Conservation (phyloP, 2,797 vertebrate genomes). For the Intellagama lesueurii region DNA sequence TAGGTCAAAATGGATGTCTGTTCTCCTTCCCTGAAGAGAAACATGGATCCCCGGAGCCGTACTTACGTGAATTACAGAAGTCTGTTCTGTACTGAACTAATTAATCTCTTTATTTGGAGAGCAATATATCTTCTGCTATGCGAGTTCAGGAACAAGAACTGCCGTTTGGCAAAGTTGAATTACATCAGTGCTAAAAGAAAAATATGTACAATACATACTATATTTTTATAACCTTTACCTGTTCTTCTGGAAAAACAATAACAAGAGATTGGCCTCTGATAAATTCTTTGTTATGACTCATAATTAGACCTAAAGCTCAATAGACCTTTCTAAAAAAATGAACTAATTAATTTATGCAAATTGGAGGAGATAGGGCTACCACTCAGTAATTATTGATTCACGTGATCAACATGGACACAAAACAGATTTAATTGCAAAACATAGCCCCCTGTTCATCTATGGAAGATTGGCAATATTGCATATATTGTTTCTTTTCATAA, state of each 20-base stretch:
- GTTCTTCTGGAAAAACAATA: background rate
- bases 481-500: slow-evolving; percentile 47
- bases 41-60: background rate
- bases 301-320: slow-evolving; percentile 22
- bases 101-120: slow-evolving; percentile 47
- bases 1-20: background rate
- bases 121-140: slow-evolving; percentile 21
- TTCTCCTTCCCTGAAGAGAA: slow-evolving; percentile 9
- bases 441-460: slow-evolving; percentile 56
- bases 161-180: background rate
- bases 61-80: background rate
- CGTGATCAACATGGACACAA: slow-evolving; percentile 28
- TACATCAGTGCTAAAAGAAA: slow-evolving; percentile 42
- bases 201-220: background rate
- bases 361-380: slow-evolving; percentile 42
- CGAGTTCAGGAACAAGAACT: slow-evolving; percentile 6
- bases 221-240: background rate
- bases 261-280: slow-evolving; percentile 10
- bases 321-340: slow-evolving; percentile 40
- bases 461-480: slow-evolving; percentile 50
- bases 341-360: slow-evolving; percentile 63
- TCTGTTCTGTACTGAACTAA: slow-evolving; percentile 29
- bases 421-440: slow-evolving; percentile 57
- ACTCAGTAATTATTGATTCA: slow-evolving; percentile 57
- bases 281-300: slow-evolving; percentile 3